phyloP scores from a whole-genome alignment of 2,797 vertebrate genomes.

The Danio kyathit region DNA sequence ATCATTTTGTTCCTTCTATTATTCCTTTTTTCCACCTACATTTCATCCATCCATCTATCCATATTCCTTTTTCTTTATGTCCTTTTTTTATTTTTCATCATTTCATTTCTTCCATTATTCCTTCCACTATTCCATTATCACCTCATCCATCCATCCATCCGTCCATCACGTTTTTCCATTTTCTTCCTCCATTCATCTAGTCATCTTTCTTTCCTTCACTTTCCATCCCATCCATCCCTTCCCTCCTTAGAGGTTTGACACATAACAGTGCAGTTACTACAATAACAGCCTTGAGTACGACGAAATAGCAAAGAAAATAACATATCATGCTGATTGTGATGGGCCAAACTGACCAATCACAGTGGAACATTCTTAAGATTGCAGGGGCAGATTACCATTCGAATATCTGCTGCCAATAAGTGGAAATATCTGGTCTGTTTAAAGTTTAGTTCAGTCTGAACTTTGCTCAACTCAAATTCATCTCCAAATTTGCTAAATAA shows the following conservation, averaged over 20 bases:
- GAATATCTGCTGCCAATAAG: neutral
- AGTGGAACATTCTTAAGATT: slow-evolving; percentile 1
- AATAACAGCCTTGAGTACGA: neutral
- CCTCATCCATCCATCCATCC: no score
- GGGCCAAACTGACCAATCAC: neutral
- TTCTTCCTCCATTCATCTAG: no score
- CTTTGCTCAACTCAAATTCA: slow-evolving; percentile 4
- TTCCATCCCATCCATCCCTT: neutral
- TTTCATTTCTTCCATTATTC: no score
- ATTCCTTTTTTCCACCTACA: neutral
- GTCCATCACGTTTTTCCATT: no score
- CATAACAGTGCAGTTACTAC: neutral
- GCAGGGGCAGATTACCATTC: slow-evolving; percentile 12
- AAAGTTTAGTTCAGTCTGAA: neutral
- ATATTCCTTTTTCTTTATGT: neutral
- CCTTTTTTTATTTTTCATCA: neutral
- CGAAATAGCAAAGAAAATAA: slow-evolving; percentile 5
- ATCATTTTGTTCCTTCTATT: no score
- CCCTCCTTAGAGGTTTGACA: neutral
- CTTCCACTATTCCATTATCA: neutral
- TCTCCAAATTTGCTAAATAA: slow-evolving; percentile 6
- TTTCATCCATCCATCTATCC: neutral
- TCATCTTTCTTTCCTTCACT: neutral
- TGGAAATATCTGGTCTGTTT: neutral
- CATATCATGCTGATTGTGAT: slow-evolving; percentile 12